These are phyloP conservation scores for Epizoanthus stellaris DNA, from an alignment of 92 coral and sea anemone species.

Conservation along the genomic window DNA sequence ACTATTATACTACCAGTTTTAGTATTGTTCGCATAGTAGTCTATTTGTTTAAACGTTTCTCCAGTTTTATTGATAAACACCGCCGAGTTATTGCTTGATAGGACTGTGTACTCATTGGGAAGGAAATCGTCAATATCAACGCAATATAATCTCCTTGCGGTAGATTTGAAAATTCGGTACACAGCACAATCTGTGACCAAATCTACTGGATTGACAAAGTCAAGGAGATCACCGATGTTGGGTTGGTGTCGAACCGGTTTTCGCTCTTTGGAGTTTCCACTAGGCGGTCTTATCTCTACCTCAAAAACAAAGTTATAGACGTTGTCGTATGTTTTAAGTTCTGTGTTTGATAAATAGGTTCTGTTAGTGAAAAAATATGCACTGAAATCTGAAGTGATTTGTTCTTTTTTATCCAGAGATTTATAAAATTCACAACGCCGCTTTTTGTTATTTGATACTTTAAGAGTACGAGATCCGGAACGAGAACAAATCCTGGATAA, in stretches of 20 bases:
- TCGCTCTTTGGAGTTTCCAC: not conserved
- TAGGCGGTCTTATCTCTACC: not conserved
- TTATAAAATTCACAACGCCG: not conserved
- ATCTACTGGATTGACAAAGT: slow-evolving; percentile 3
- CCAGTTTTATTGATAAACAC: slow-evolving; percentile 7
- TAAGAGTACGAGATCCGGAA: not conserved
- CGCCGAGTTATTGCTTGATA: not conserved
- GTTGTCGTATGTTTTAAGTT: not conserved
- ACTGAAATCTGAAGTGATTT: not conserved
- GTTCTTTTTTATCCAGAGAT: not conserved
- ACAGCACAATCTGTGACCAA: not conserved
- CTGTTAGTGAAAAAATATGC: not conserved
- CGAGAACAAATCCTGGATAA: not conserved
- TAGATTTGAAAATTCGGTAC: not conserved
- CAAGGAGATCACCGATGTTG: not conserved
- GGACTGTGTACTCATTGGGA: not conserved
- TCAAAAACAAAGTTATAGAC: not conserved
- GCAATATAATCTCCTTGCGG: not conserved
- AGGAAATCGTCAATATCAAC: not conserved
- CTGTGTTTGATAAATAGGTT: not conserved
- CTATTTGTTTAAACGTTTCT: not conserved
- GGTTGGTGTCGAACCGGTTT: too few relatives aligned
- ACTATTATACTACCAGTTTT: not conserved
- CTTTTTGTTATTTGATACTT: not conserved
- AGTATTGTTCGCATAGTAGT: not conserved